A percentile compares a stretch with the other conserved stretches of the same genome.
phyloP scores from a whole-genome alignment of 1,140 invertebrate genomes.

The Harlomillsia oculata region DNA sequence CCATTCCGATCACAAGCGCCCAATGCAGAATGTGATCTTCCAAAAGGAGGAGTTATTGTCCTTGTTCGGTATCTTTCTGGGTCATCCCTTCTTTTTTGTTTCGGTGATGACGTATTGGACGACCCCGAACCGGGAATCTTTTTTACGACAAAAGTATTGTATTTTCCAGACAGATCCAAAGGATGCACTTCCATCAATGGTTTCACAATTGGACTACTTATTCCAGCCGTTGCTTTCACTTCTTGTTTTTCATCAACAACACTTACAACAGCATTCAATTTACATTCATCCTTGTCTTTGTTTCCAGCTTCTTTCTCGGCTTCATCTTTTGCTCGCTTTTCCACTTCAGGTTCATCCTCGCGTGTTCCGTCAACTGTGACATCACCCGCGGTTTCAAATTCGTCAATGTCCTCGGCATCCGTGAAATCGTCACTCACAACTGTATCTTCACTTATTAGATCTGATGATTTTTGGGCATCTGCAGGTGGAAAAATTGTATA shows the following conservation, averaged over 20 bases:
- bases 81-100: slow-evolving; percentile 24
- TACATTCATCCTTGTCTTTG: slow-evolving; percentile 6
- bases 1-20: slow-evolving; percentile 14
- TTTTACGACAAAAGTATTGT: background rate
- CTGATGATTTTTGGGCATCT: background rate
- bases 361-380: slow-evolving; percentile 11
- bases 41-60: slow-evolving; percentile 17
- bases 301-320: slow-evolving; percentile 19
- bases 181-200: slow-evolving; percentile 25
- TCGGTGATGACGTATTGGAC: slow-evolving; percentile 8
- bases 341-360: no score
- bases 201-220: background rate
- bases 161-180: slow-evolving; percentile 6
- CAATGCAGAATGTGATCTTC: no score
- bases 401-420: slow-evolving; percentile 23
- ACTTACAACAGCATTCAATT: background rate
- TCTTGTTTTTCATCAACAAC: background rate
- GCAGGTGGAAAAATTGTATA: slow-evolving; percentile 16
- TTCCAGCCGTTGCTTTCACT: background rate
- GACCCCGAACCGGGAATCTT: background rate
- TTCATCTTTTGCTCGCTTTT: slow-evolving; percentile 1
- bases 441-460: slow-evolving; percentile 14
- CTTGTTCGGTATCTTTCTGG: slow-evolving; percentile 26
- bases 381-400: slow-evolving; percentile 23
- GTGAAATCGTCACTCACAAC: slow-evolving; percentile 24